Evolutionary conservation across 2,797 vertebrate species (phyloP), one percentile per base, ranked within the genome.

Genomic region (Sphenodon punctatus): DNA sequence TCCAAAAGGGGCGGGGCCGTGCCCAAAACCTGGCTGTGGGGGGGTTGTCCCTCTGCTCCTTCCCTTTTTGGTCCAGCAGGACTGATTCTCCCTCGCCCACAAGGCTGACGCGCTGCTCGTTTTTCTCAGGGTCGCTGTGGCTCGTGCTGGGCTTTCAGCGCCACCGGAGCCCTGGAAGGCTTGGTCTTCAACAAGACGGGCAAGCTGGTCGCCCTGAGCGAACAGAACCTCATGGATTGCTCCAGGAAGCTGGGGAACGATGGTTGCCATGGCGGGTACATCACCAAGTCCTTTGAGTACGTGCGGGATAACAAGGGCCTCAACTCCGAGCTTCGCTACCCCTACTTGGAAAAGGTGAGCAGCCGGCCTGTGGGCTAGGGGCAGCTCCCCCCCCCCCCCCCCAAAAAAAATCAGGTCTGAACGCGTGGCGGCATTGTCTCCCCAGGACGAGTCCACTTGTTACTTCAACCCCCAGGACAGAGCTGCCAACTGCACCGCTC

Each of bases 71-170:
- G 9, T 12, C 39, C n/a, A 42, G 60, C 25, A 42, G 15, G 25
- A 23, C 14, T 61, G 7, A 17, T 41, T n/a, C n/a, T n/a, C n/a
- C n/a, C n/a, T n/a, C n/a, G n/a, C n/a, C n/a, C n/a, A n/a, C n/a
- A n/a, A n/a, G n/a, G n/a, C 9, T 45, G 25, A n/a, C n/a, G n/a
- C n/a, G n/a, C n/a, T 20, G 14, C 69, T 11, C 17, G 30, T 41
- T 7, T 27, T 61, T 4, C 1, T 14, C 84, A 98, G 97, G 97
- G 97, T 2, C 74, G 93, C 34, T 98, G 97, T 1, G 96, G 97
- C 15, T 97, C 97, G 1, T 97, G 97, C 63, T 97, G 97, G 97
- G 97, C 97, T 0, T 97, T 98, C 91, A 97, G 97, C 42, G 96
- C 97, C 3, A 96, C 91, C 0, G 97, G 97, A 34, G 97, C 97